Evolutionary conservation across 2,797 vertebrate genomes (phyloP).

Genomic region (Synaphobranchus kaupii): DNA sequence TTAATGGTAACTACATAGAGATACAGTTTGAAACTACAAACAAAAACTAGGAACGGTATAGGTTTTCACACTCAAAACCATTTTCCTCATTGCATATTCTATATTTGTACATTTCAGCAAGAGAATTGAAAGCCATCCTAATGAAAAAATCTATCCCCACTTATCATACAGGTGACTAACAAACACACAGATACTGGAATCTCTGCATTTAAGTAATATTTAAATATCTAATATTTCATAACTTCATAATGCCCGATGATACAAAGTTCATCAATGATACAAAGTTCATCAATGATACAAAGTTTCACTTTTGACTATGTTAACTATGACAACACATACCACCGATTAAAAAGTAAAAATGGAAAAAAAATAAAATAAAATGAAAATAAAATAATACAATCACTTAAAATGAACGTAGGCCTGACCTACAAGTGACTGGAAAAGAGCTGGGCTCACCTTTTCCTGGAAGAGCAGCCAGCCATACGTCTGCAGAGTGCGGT

Average conservation of each 20-base stretch:
- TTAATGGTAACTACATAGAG: no score
- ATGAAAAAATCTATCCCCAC: background rate
- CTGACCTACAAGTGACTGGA: background rate
- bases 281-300: no score
- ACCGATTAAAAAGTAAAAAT: background rate
- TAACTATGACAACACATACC: background rate
- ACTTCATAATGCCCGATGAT: background rate
- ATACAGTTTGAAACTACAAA: background rate
- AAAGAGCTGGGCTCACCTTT: constrained; percentile 69
- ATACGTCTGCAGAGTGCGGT: constrained; percentile 85
- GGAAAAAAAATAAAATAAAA: background rate
- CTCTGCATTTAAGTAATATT: background rate
- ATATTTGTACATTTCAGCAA: background rate
- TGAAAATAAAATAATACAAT: background rate
- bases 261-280: no score
- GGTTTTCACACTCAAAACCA: background rate
- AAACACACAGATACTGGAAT: background rate
- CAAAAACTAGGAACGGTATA: background rate
- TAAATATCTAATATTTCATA: background rate
- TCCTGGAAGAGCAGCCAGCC: constrained; percentile 97
- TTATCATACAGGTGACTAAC: background rate
- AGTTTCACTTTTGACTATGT: no score
- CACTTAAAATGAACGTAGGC: no score
- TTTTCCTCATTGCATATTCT: background rate
- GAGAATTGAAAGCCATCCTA: no score